Conservation (phyloP, 2,888 invertebrate species). For the Altica lythri region DNA sequence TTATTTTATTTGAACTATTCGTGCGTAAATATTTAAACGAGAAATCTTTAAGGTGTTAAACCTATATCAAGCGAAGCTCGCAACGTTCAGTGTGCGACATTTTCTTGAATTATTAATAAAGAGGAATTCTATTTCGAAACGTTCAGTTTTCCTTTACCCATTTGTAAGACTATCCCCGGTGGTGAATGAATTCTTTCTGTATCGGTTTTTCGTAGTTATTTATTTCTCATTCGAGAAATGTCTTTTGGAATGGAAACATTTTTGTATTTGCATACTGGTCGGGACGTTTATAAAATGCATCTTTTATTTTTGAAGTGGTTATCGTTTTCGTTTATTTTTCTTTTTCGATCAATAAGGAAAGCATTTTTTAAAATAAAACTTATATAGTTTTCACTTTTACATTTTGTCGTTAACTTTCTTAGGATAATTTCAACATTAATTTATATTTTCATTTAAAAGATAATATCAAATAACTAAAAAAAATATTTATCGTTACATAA, state of each 20-base stretch:
- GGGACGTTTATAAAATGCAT: slow-evolving; percentile 21
- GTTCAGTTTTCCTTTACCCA: slow-evolving; percentile 24
- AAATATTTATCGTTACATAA: no score
- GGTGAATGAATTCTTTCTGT: slow-evolving; percentile 9
- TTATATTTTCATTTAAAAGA: no score
- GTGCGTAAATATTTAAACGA: slow-evolving; percentile 36
- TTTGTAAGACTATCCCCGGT: slow-evolving; percentile 6
- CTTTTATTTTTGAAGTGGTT: slow-evolving; percentile 15
- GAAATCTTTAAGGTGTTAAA: slow-evolving; percentile 38
- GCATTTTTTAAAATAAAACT: no score
- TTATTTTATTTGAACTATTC: slow-evolving; percentile 31
- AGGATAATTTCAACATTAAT: no score
- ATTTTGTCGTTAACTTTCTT: no score
- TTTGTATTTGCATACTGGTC: slow-evolving; percentile 4
- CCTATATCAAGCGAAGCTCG: slow-evolving; percentile 34
- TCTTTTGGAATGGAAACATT: slow-evolving; percentile 14
- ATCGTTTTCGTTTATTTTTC: no score
- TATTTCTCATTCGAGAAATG: slow-evolving; percentile 16
- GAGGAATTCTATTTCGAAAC: slow-evolving; percentile 28
- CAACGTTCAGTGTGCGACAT: slow-evolving; percentile 30
- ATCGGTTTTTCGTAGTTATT: slow-evolving; percentile 12
- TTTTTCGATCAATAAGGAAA: no score
- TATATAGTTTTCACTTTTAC: no score
- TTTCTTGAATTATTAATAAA: slow-evolving; percentile 36
- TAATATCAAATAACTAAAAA: no score